These are phyloP conservation scores for Aplysina aerophoba DNA, from an alignment of 37 sponge, comb jelly and placozoan species.

Conservation along the genomic window DNA sequence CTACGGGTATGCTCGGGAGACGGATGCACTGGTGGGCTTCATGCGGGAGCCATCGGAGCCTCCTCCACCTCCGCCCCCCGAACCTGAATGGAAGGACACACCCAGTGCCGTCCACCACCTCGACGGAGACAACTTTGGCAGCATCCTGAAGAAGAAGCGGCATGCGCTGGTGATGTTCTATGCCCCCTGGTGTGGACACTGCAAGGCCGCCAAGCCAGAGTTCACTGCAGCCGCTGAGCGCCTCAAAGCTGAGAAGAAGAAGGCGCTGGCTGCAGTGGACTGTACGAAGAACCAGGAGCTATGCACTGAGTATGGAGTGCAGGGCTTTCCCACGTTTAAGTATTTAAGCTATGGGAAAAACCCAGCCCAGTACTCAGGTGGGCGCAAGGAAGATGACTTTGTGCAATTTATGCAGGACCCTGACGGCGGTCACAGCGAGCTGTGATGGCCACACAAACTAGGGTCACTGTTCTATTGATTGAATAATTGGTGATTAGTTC, in stretches of 20 bases:
- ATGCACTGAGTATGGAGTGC: slow-evolving; percentile 61
- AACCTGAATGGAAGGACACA: slow-evolving; percentile 82
- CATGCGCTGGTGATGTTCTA: slow-evolving; percentile 94
- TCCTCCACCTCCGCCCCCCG: slow-evolving; percentile 90
- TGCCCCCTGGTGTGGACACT: slow-evolving; percentile 97
- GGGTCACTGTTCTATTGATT: not conserved
- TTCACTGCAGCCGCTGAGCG: slow-evolving; percentile 71
- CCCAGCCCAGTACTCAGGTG: slow-evolving; percentile 50
- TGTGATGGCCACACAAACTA: not conserved
- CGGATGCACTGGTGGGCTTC: slow-evolving; percentile 79
- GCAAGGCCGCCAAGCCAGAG: slow-evolving; percentile 92
- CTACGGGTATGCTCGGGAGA: slow-evolving; percentile 63
- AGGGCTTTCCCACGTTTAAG: slow-evolving; percentile 81
- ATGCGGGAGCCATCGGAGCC: slow-evolving; percentile 92
- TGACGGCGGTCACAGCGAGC: not conserved
- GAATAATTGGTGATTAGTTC: not conserved
- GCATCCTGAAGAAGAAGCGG: slow-evolving; percentile 82
- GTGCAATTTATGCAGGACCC: slow-evolving; percentile 75
- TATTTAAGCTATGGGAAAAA: slow-evolving; percentile 85
- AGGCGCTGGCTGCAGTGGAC: slow-evolving; percentile 76
- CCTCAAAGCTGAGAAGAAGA: slow-evolving; percentile 70
- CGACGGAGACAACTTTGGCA: slow-evolving; percentile 68
- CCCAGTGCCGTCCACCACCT: slow-evolving; percentile 69
- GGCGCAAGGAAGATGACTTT: slow-evolving; percentile 56
- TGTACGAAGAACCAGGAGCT: slow-evolving; percentile 73